Base-by-base conservation (phyloP, 2,113 vertebrate genomes). In the Felis chaus region DNA sequence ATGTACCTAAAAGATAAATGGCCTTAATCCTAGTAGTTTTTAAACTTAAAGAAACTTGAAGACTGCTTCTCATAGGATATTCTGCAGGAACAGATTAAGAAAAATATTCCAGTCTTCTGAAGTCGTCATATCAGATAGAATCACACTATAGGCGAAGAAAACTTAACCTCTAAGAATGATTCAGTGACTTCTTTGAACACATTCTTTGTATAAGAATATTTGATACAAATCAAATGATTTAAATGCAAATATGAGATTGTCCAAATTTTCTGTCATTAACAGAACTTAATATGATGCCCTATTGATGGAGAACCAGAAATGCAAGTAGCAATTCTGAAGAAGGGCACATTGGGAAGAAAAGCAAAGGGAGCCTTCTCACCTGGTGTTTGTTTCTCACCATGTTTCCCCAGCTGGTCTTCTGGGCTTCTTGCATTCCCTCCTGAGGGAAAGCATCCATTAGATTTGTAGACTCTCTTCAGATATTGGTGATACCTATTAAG, bases 371-470 rank as follows among this genome's bases (percentile, higher is more conserved):
- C 95, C 98, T 98, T 98, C 98, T 98, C 97, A 98, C 98, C 98
- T 98, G 97, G 83, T 95, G 84, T 94, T 66, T 96, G 97, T 84
- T 98, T 98, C 97, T 98, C 98, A 97, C 97, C 97, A 91, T 94
- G 96, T 84, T 98, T 98, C 97, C 97, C 97, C 96, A 97, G 95
- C 53, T 98, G 98, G 97, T 98, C 98, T 94, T 98, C 98, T 90
- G 97, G 96, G 93, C 97, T 97, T 98, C 98, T 97, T 98, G 96
- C 88, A 97, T 96, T 98, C 97, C 97, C 97, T 97, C 98, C 98
- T 99, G 98, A 98, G 88, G 96, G 95, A 98, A 97, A 98, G 97
- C 97, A 98, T 97, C 97, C 98, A 97, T 98, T 97, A 97, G 96
- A 98, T 94, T 95, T 93, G 66, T 68, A 97, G 94, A 95, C 23